Percentiles rank a stretch among this genome's conserved stretches.
Conservation (phyloP, 2,113 vertebrate species). For the Aviceda subcristata region DNA sequence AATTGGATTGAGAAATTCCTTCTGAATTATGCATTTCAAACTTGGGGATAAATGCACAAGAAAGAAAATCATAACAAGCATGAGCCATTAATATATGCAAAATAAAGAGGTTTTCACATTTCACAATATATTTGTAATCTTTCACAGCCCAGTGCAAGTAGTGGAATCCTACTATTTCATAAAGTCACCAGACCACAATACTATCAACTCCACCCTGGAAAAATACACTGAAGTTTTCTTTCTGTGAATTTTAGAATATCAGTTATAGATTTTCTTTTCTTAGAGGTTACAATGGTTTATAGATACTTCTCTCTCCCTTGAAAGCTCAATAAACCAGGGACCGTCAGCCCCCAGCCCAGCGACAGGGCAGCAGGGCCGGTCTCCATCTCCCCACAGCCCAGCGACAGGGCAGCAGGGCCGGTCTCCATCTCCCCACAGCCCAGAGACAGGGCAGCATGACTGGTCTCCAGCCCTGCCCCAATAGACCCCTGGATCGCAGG, state of each 20-base stretch:
- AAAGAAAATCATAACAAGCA: background rate
- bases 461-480: background rate
- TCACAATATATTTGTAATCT: background rate
- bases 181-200: background rate
- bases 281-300: background rate
- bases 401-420: background rate
- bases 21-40: background rate
- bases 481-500: too few relatives aligned
- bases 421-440: too few relatives aligned
- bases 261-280: background rate
- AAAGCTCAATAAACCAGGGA: background rate
- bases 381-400: too few relatives aligned
- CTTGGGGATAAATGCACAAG: background rate
- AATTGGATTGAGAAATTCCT: background rate
- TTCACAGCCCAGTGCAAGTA: background rate
- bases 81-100: background rate
- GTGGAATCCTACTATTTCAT: background rate
- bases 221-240: background rate
- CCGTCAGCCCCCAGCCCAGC: background rate
- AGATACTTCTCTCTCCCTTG: background rate
- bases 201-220: background rate
- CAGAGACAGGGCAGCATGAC: rapidly evolving
- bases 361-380: background rate
- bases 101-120: background rate
- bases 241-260: background rate